Evolutionary conservation across 2,797 vertebrate genomes (phyloP).

Genomic region (Pangasius mekongensis): DNA sequence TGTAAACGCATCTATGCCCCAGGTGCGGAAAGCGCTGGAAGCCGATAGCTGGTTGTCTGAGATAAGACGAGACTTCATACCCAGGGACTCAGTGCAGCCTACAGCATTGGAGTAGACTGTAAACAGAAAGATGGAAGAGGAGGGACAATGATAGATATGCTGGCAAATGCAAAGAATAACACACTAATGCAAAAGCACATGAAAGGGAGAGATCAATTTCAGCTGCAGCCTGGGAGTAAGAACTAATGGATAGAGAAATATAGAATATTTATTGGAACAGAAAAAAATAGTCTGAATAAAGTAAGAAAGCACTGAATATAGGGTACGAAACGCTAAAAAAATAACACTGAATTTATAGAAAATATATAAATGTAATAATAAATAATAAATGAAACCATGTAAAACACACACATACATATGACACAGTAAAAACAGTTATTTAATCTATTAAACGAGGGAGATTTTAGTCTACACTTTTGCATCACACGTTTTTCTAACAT

Average conservation of each 20-base stretch:
- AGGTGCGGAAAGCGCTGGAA: conserved; percentile 88
- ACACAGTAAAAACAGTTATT: background rate
- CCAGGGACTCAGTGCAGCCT: conserved; percentile 91
- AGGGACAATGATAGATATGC: conserved; percentile 12
- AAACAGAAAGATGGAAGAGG: conserved; percentile 61
- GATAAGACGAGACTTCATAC: conserved; percentile 88
- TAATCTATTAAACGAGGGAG: background rate
- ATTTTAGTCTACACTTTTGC: background rate
- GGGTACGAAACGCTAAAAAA: background rate
- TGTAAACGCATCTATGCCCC: conserved; percentile 89
- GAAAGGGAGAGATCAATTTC: background rate
- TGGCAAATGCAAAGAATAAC: conserved; percentile 27
- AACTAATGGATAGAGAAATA: background rate
- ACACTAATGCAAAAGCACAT: conserved; percentile 2
- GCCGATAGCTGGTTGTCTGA: conserved; percentile 86
- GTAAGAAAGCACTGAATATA: background rate
- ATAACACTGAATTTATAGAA: background rate
- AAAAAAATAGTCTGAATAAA: background rate
- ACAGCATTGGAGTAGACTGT: conserved; percentile 85
- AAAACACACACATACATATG: background rate
- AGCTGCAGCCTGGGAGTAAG: background rate
- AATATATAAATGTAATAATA: background rate
- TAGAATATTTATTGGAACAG: background rate
- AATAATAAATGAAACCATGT: background rate
- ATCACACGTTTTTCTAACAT: background rate